A percentile compares a stretch with the other conserved stretches of the same genome.
Conservation (phyloP, 2,797 vertebrate species). For the Dipus sagitta region DNA sequence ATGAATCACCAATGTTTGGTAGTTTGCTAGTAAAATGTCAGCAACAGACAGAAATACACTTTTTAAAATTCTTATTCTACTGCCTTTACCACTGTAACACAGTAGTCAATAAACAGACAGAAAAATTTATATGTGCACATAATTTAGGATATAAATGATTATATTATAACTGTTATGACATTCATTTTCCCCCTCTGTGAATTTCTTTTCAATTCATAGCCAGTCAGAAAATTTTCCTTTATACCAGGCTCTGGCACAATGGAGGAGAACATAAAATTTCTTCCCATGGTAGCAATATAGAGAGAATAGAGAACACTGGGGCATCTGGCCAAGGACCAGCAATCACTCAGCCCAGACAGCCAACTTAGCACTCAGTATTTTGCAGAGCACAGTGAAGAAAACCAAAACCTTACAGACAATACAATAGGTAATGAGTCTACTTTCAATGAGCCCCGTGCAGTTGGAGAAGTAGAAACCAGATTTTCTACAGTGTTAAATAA, state of each 20-base stretch:
- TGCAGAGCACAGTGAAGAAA: not conserved
- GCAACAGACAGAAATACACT: not conserved
- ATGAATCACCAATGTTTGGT: not conserved
- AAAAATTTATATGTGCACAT: not conserved
- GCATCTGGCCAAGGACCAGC: not conserved
- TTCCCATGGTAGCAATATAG: not conserved
- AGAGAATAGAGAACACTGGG: conserved; percentile 2
- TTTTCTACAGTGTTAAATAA: not conserved
- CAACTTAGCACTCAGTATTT: not conserved
- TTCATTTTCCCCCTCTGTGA: not conserved
- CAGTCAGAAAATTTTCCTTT: conserved; percentile 27
- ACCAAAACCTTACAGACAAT: not conserved
- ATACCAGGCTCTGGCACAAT: not conserved
- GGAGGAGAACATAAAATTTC: conserved; percentile 16
- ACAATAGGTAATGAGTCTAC: not conserved
- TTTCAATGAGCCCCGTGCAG: not conserved
- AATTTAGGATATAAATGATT: not conserved
- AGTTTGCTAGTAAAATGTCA: not conserved
- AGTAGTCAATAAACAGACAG: not conserved
- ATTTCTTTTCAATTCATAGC: conserved; percentile 39
- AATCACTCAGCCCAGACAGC: not conserved
- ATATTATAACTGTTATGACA: not conserved
- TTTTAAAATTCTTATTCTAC: not conserved
- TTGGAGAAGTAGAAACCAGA: not conserved
- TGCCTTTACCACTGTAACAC: not conserved